phyloP scores from a whole-genome alignment of 2,797 vertebrate species.

The Heterohyrax brucei region DNA sequence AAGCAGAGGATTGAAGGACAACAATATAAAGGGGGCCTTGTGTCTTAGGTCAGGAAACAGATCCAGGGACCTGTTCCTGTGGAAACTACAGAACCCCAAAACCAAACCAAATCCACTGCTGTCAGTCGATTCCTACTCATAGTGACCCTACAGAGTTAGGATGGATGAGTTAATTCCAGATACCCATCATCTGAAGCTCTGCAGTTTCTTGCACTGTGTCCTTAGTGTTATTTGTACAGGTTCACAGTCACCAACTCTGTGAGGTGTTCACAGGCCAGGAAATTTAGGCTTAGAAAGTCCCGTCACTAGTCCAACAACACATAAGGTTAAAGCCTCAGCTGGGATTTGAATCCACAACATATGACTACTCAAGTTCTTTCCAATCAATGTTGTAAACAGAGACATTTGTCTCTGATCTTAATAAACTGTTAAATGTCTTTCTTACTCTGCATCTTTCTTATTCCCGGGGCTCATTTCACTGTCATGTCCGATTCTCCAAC shows the following conservation, averaged over 20 bases:
- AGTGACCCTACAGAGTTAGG: not conserved
- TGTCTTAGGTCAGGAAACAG: not conserved
- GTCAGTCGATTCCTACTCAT: too few species aligned
- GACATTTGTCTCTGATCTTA: not conserved
- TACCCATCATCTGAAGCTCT: not conserved
- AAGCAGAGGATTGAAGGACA: not conserved
- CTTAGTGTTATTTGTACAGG: constrained; percentile 35
- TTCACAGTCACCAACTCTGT: not conserved
- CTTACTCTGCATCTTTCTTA: not conserved
- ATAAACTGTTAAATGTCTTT: not conserved
- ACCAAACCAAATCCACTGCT: too few species aligned
- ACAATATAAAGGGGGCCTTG: not conserved
- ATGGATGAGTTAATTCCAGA: not conserved
- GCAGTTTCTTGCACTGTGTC: not conserved
- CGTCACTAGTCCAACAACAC: not conserved
- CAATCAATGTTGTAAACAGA: not conserved
- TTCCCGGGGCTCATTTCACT: not conserved
- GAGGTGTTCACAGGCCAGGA: constrained; percentile 9
- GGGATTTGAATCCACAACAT: constrained; percentile 17
- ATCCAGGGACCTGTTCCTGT: not conserved
- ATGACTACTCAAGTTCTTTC: not conserved
- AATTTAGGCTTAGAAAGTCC: not conserved
- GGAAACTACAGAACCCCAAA: not conserved
- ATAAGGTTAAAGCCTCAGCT: not conserved
- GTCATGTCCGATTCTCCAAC: not conserved